Evolutionary conservation across 1,140 invertebrate genomes (phyloP), one percentile per base, ranked within the genome.

Genomic region (Psix sp.): DNA sequence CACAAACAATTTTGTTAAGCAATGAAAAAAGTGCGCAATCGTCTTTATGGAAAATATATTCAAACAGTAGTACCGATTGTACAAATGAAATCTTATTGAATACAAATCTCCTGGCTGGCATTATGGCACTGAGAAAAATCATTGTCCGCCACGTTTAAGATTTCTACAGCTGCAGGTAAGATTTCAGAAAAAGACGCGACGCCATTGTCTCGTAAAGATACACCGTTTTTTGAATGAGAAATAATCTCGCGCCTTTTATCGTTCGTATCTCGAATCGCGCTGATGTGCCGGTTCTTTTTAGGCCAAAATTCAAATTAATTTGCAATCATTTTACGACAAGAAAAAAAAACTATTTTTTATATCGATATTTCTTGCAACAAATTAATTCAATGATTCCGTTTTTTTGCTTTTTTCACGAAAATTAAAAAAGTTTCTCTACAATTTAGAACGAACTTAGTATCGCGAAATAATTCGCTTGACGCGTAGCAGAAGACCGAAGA

Each of bases 1-100:
- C 15, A 16, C 31, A 18, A 51, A 26, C 7, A 49, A 42, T 40
- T 46, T 15, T 33, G 36, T 21, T 10, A 24, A 5, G 16, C 5
- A 21, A 18, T 40, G 40, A 54, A 26, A 15, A 3, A 26, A 2
- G 15, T 16, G 10, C 20, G 24, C 40, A 18, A 14, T 21, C n/a
- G 10, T 40, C 35, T 24, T 26, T 15, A 15, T 26, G 13, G n/a
- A 26, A 46, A 35, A 57, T 42, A 56, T 49, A 49, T 57, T 38
- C 43, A 67, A 18, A 40, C 51, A 57, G 63, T 57, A 35, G 42
- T 57, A 11, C 38, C 35, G 36, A 42, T 48, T 67, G 35, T 51
- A 51, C 5, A 43, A 31, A 33, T 51, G 43, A 49, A 67, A 67
- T 57, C 63, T 57, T 67, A 67, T 67, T 67, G 63, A 57, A 57